Evolutionary conservation across 2,113 vertebrate genomes (phyloP).

Genomic region (Montifringilla adamsi): DNA sequence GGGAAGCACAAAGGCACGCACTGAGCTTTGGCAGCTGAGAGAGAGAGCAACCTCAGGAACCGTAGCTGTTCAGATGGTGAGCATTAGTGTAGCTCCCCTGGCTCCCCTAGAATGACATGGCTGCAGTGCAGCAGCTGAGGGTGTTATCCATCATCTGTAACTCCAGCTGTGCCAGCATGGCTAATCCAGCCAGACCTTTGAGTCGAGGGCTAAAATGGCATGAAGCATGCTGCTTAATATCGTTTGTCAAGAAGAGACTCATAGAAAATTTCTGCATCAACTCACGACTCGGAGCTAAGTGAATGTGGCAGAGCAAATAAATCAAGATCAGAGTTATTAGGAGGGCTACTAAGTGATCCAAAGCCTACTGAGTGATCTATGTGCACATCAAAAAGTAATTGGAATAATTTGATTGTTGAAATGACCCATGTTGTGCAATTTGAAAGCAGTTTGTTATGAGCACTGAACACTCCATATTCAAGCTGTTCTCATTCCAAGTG

Average conservation of each 20-base stretch:
- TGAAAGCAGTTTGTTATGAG: neutral
- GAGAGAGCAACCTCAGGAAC: neutral
- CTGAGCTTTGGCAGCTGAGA: neutral
- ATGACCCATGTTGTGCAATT: neutral
- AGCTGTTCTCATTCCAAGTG: neutral
- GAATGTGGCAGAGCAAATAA: neutral
- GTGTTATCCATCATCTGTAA: slow-evolving; percentile 18
- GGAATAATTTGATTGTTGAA: neutral
- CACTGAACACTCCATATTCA: neutral
- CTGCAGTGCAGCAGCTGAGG: neutral
- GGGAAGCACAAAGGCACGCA: slow-evolving; percentile 4
- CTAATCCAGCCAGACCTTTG: neutral
- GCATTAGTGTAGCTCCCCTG: neutral
- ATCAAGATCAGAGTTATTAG: neutral
- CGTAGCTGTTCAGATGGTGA: neutral
- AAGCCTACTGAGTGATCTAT: neutral
- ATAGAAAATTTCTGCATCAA: neutral
- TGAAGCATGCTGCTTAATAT: neutral
- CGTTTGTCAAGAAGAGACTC: neutral
- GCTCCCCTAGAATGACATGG: neutral
- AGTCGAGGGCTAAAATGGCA: neutral
- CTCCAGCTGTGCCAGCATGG: slow-evolving; percentile 12
- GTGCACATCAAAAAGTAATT: neutral
- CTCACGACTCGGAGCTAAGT: neutral
- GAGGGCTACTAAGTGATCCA: neutral